Base-by-base conservation (phyloP, 1,140 invertebrate species). In the Uloborus diversus region DNA sequence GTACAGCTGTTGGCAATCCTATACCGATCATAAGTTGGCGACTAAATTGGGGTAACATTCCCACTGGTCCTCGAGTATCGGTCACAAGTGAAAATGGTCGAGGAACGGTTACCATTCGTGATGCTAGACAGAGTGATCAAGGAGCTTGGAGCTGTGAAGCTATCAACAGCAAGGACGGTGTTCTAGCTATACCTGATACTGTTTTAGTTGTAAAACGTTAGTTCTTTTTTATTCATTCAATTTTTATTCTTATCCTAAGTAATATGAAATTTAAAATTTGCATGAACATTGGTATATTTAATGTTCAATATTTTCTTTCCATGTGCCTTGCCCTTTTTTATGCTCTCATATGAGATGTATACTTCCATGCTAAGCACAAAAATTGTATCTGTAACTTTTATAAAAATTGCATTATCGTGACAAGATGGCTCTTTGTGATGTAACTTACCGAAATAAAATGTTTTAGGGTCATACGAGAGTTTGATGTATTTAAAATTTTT, bases 101-200 rank as follows among this genome's bases (percentile, higher is more conserved):
- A 1, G 97, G 97, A 20, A 91, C 89, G 0, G 87, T 99, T 0
- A 92, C 90, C 0, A 96, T 97, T 84, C 90, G 91, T 0, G 87
- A 95, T 81, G 92, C 95, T 83, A 89, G 61, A 9, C 73, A 62
- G 11, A 83, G 85, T 64, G 95, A 99, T 83, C 94, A 95, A 84
- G 98, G 97, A 3, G 96, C 97, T 0, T 99, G 99, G 86, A 97
- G 95, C 11, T 99, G 98, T 88, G 97, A 99, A 89, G 96, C 94
- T 1, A 92, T 99, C 30, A 99, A 99, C 85, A 92, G 90, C 30
- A 88, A 87, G 81, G 96, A 94, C 9, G 93, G 93, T 17, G 91
- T 92, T 1, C 94, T 99, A 83, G 96, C 95, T 1, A 89, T 90
- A 0, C 96, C 95, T 0, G 97, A 99, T 85, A 92, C 95, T 0